phyloP scores from a whole-genome alignment of 2,113 vertebrate genomes.

The Chroicocephalus ridibundus region DNA sequence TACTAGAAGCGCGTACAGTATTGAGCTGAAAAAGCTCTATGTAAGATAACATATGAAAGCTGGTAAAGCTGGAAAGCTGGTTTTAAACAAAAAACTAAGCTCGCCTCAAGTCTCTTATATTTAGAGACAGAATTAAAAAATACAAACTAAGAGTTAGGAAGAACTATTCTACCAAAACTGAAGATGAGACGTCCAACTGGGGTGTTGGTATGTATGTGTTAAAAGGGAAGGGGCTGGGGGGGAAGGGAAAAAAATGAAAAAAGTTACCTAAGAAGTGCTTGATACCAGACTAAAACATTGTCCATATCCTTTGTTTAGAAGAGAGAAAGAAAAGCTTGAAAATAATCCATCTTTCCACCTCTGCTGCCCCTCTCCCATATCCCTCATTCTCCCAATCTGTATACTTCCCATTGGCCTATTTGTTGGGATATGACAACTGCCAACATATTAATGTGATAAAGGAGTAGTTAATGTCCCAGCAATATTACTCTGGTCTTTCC shows the following conservation, averaged over 20 bases:
- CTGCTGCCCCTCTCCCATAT: not conserved
- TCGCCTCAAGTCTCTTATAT: not conserved
- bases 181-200: not conserved
- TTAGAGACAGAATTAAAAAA: not conserved
- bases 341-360: not conserved
- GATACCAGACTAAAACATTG: not conserved
- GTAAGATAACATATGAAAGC: not conserved
- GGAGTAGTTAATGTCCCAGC: not conserved
- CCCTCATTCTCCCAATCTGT: not conserved
- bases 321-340: not conserved
- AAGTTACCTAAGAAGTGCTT: not conserved
- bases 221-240: not conserved
- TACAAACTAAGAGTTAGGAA: not conserved
- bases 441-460: not conserved
- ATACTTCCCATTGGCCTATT: not conserved
- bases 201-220: not conserved
- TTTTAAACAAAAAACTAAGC: not conserved
- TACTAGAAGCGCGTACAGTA: not conserved
- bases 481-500: not conserved
- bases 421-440: not conserved
- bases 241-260: not conserved
- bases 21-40: accelerated
- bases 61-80: not conserved
- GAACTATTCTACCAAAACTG: not conserved
- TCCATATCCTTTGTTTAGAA: not conserved